Conservation (phyloP, 2,113 vertebrate genomes). For the Sceloporus tristichus region DNA sequence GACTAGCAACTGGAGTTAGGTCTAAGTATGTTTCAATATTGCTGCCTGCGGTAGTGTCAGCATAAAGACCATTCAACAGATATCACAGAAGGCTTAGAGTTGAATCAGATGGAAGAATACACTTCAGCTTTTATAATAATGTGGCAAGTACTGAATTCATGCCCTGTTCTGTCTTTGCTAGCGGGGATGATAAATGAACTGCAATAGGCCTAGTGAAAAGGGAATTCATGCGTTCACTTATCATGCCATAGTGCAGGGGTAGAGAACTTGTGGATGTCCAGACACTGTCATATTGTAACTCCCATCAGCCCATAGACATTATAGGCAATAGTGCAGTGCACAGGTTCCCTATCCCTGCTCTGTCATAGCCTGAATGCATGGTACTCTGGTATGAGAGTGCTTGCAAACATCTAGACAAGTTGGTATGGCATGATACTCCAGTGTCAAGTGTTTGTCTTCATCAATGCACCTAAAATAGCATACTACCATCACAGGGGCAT, state of each 20-base stretch:
- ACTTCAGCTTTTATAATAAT: neutral
- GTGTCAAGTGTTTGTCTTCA: neutral
- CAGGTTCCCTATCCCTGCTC: neutral
- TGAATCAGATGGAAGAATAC: neutral
- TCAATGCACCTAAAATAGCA: neutral
- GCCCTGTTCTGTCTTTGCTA: neutral
- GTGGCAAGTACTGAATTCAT: neutral
- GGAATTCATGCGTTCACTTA: neutral
- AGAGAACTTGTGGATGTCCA: neutral
- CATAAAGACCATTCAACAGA: neutral
- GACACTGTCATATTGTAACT: neutral
- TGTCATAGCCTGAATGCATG: neutral
- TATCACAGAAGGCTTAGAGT: neutral
- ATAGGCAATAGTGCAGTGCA: too few species aligned
- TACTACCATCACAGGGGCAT: neutral
- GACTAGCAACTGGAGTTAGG: too few species aligned
- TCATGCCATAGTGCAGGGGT: neutral
- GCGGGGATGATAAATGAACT: slow-evolving; percentile 8
- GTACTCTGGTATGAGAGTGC: neutral
- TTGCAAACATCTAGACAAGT: neutral
- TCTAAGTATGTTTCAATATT: neutral
- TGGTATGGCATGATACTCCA: neutral
- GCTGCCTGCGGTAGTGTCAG: neutral
- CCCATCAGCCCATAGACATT: neutral
- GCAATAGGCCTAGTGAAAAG: neutral